Evolutionary conservation across 2,113 vertebrate genomes (phyloP), one percentile per base, ranked within the genome.

Genomic region (Dendropsophus ebraccatus): DNA sequence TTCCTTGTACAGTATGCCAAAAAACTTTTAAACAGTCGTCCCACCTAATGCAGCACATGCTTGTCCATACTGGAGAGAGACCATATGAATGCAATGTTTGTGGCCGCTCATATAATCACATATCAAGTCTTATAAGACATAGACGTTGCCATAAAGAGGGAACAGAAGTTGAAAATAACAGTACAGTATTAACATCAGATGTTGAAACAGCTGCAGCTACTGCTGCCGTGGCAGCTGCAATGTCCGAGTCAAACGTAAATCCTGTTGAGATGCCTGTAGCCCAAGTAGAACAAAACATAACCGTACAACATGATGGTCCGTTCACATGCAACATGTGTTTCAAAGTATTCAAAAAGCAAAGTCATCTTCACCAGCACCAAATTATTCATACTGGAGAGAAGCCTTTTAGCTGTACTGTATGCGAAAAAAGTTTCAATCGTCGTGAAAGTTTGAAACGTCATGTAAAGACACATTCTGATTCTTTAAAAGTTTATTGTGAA

Each of bases 361-460:
- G 96, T 37, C 97, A 98, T 89, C 95, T 99, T n/a, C 95, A 97
- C 87, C 96, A 98, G 90, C 97, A 99, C 89, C 96, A 96, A 84
- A 97, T 97, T 89, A 95, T 98, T 91, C 97, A 99, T 92, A 98
- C 97, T 0, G 96, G 96, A 2, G 96, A 97, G 87, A 95, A 96
- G 87, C 97, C 97, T 77, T 98, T 96, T 90, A 95, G 93, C 65
- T 98, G 97, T 91, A 92, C 94, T 0, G 95, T 95, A 67, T 99
- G 97, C 88, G 92, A 94, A 91, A 96, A 96, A 89, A 96, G 96
- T 88, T 99, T 99, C 94, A 97, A 97, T 93, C 96, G 97, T 11
- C 93, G 97, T 70, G 97, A 97, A 92, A 97, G 96, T 91, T 94
- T 98, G 81, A 98, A 96, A 62, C 96, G 97, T 5, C 97, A 99